These are phyloP conservation scores for Drosophila picticornis DNA, from an alignment of 2,888 invertebrate genomes.

Conservation along the genomic window DNA sequence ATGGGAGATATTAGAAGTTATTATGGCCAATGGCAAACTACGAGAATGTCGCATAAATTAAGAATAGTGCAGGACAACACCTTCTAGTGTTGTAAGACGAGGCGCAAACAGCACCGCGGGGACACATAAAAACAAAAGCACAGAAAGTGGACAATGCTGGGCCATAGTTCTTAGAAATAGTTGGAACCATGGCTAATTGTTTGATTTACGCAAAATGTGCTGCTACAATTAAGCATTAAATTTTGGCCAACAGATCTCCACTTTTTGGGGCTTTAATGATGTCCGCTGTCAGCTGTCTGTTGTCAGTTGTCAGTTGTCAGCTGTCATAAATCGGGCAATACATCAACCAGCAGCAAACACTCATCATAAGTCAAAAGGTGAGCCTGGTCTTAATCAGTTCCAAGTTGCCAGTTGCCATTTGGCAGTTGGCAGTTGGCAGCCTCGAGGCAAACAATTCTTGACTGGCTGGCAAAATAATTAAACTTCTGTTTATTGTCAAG, in stretches of 20 bases:
- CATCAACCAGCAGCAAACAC: conserved; percentile 56
- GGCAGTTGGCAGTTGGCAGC: conserved; percentile 4
- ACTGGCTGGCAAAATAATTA: conserved; percentile 70
- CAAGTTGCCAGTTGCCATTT: conserved; percentile 7
- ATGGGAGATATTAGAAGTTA: conserved; percentile 69
- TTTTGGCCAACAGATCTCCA: conserved; percentile 19
- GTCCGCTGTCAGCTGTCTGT: conserved; percentile 24
- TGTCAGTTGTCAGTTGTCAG: conserved; percentile 68
- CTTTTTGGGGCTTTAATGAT: conserved; percentile 51
- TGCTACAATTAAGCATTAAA: conserved; percentile 46
- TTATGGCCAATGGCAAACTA: conserved; percentile 72
- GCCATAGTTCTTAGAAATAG: conserved; percentile 8
- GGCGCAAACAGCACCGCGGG: conserved; percentile 76
- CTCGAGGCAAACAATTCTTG: conserved; percentile 19
- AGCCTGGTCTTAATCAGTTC: conserved; percentile 68
- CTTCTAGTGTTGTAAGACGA: conserved; percentile 73
- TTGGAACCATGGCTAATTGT: conserved; percentile 76
- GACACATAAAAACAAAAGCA: conserved; percentile 69
- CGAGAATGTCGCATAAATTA: conserved; percentile 77
- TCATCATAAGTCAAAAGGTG: conserved; percentile 81
- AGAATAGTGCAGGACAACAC: conserved; percentile 71
- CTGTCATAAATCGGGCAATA: conserved; percentile 75
- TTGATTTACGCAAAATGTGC: conserved; percentile 78
- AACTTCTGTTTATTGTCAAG: conserved; percentile 79
- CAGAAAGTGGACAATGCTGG: conserved; percentile 64